These are phyloP conservation scores for Leptinotarsa juncta DNA, from an alignment of 2,888 invertebrate genomes.

Conservation along the genomic window DNA sequence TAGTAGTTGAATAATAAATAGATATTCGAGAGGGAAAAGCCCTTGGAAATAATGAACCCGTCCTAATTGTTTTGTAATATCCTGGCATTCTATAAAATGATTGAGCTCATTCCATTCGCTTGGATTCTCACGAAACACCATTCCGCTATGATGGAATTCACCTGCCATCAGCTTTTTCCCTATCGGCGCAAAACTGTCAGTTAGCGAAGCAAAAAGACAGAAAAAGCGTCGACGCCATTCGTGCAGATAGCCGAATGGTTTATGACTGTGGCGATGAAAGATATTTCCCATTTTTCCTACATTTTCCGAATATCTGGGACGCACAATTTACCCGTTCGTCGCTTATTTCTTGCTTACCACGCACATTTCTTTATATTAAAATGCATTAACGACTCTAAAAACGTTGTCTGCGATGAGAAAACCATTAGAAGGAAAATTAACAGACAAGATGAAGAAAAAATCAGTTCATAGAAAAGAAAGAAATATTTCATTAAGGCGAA, in stretches of 20 bases:
- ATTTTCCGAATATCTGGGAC: conserved; percentile 55
- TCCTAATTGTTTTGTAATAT: no score
- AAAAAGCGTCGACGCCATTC: conserved; percentile 48
- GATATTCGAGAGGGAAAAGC: no score
- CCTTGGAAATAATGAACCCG: no score
- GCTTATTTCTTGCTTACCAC: conserved; percentile 53
- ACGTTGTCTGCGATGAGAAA: conserved; percentile 32
- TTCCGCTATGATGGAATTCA: background rate
- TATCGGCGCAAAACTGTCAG: conserved; percentile 31
- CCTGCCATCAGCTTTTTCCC: conserved; percentile 10
- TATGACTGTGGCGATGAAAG: conserved; percentile 55
- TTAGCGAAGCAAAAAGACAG: conserved; percentile 36
- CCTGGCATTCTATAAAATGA: background rate
- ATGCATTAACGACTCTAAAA: conserved; percentile 43
- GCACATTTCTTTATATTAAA: conserved; percentile 51
- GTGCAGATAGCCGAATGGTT: conserved; percentile 58
- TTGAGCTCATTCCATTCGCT: background rate
- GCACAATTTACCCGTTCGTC: conserved; percentile 57
- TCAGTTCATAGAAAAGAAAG: background rate
- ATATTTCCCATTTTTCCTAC: conserved; percentile 48
- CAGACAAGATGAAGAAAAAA: conserved; percentile 24
- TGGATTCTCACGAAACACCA: conserved; percentile 1
- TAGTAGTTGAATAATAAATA: no score
- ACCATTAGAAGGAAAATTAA: conserved; percentile 31
- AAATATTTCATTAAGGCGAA: background rate